Evolutionary conservation across 92 coral and sea anemone genomes (phyloP).

Genomic region (Phenganax subtilis): DNA sequence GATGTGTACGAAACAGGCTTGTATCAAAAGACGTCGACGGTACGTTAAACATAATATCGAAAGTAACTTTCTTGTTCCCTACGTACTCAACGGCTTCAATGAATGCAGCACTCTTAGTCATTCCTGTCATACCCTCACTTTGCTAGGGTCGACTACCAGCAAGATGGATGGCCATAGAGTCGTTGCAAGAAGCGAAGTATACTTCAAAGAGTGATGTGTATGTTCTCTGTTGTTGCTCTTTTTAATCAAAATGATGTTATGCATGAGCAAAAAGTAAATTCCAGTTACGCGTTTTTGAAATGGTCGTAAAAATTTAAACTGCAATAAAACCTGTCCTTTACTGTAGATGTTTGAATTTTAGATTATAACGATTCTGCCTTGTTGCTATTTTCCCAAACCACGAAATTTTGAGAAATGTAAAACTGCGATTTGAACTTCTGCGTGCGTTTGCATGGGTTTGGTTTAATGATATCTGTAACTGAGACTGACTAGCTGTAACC

Average conservation of each 20-base stretch:
- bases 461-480: too few species aligned
- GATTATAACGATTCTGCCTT: too few species aligned
- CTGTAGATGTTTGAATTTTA: too few species aligned
- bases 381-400: too few species aligned
- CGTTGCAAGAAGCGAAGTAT: constrained; percentile 65
- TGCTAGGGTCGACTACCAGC: constrained; percentile 82
- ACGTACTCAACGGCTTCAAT: background rate
- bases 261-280: background rate
- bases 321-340: too few species aligned
- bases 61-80: background rate
- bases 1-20: constrained; percentile 50
- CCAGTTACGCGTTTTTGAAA: background rate
- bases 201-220: constrained; percentile 85
- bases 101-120: background rate
- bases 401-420: too few species aligned
- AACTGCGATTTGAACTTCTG: too few species aligned
- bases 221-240: constrained; percentile 29
- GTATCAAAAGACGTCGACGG: constrained; percentile 43
- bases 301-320: background rate
- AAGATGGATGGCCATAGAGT: constrained; percentile 89
- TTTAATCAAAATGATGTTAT: too few species aligned
- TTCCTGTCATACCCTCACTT: too few species aligned
- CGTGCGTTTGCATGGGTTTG: too few species aligned
- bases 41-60: background rate
- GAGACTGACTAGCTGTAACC: too few species aligned